Conservation (phyloP, 2,888 invertebrate genomes). For the Argyresthia goedartella region DNA sequence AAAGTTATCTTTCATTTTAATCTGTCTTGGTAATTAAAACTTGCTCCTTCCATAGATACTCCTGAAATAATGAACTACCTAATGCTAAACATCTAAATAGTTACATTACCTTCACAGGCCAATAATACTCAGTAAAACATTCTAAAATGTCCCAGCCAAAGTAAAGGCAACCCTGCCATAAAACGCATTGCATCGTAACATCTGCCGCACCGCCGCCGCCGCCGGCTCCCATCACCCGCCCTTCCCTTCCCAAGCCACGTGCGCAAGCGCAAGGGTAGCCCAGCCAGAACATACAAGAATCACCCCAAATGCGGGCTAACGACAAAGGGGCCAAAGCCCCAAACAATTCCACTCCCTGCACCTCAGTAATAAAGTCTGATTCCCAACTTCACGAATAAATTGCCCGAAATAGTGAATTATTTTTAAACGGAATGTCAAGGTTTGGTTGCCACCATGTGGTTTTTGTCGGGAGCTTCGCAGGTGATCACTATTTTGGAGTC, state of each 20-base stretch:
- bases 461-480: constrained; percentile 43
- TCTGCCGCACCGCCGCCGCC: constrained; percentile 33
- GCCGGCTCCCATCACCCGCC: constrained; percentile 25
- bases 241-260: constrained; percentile 47
- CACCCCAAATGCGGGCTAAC: constrained; percentile 57
- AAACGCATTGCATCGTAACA: constrained; percentile 9
- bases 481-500: constrained; percentile 33
- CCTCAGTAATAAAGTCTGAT: not conserved
- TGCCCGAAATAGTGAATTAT: constrained; percentile 59
- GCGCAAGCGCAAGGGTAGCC: constrained; percentile 56
- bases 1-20: too few species aligned
- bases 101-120: too few species aligned
- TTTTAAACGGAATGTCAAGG: constrained; percentile 69
- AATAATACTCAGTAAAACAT: too few species aligned
- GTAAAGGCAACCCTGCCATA: constrained; percentile 30
- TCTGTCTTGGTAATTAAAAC: too few species aligned
- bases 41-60: too few species aligned
- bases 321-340: constrained; percentile 12
- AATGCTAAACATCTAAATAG: too few species aligned
- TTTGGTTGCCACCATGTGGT: constrained; percentile 45
- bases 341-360: not conserved
- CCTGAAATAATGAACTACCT: too few species aligned
- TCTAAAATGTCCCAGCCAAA: not conserved
- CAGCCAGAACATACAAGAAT: constrained; percentile 15
- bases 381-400: too few species aligned